Conservation (phyloP, 2,113 vertebrate species). For the Hydrolagus affinis region DNA sequence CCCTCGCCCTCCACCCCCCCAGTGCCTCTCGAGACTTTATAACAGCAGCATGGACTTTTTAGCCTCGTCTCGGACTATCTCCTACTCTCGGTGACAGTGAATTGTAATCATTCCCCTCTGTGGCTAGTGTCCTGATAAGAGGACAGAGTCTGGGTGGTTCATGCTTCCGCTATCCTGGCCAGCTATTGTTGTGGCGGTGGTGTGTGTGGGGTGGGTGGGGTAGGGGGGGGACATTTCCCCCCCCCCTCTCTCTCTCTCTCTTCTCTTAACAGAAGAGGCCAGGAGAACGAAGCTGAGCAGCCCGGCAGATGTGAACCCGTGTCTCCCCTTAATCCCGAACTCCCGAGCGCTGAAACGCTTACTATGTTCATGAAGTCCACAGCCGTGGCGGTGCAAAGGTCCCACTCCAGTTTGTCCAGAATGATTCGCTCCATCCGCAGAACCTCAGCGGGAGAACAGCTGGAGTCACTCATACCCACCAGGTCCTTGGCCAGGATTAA, state of each 20-base stretch:
- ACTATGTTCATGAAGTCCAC: conserved; percentile 74
- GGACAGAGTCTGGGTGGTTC: not conserved
- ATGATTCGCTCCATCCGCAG: conserved; percentile 74
- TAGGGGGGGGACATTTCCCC: no score
- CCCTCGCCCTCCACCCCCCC: not conserved
- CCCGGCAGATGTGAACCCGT: not conserved
- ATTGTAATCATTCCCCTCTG: conserved; percentile 18
- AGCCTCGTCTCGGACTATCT: not conserved
- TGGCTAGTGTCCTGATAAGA: conserved; percentile 15
- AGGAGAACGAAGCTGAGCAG: not conserved
- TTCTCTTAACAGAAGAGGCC: not conserved
- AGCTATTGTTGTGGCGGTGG: not conserved
- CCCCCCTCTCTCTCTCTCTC: no score
- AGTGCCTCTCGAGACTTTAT: conserved; percentile 7
- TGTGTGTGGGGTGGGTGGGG: no score
- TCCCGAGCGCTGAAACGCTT: conserved; percentile 46
- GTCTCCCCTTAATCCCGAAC: no score
- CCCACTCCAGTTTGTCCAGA: conserved; percentile 73
- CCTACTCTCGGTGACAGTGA: not conserved
- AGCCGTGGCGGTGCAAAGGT: conserved; percentile 67
- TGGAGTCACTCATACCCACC: conserved; percentile 63
- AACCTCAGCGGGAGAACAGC: conserved; percentile 68
- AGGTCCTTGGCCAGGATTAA: conserved; percentile 67
- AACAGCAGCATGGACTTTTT: not conserved
- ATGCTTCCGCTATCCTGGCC: not conserved